Base-by-base conservation (phyloP, 2,797 vertebrate genomes). In the Vespertilio murinus region DNA sequence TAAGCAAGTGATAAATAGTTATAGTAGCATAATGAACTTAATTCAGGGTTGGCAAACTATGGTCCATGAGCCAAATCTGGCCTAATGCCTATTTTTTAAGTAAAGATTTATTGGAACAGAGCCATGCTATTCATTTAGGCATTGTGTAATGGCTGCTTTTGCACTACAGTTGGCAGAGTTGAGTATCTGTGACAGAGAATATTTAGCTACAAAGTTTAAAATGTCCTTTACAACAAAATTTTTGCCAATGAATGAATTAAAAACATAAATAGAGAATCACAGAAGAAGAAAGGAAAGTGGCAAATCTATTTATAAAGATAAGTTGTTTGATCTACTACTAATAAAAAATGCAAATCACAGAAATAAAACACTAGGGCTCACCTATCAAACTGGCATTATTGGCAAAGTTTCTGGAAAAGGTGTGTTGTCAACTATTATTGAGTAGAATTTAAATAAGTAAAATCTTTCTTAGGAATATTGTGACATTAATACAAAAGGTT, bases 301-400 rank as follows among this genome's bases (percentile, higher is more conserved):
- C 6, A 10, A 81, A 80, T 56, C 25, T 85, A 84, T 30, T 77
- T 42, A 65, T 64, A 69, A 85, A 38, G 93, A 52, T 45, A 84
- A 45, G 40, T 33, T 67, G 0, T 80, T 88, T 35, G 0, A 74
- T 69, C 4, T 69, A 84, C 13, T 77, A 84, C 2, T 82, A 40
- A 70, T 82, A 20, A 83, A 70, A 93, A 93, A 42, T 67, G 8
- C 10, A 94, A 90, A 74, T 86, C 40, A 61, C 35, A 91, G 70
- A 77, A 82, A 64, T 54, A 42, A 47, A 52, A 82, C 14, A 74
- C 11, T 28, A 69, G 0, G 2, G 2, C 56, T 93, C 59, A 87
- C 11, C 42, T 90, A 33, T 59, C 33, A 73, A 74, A 81, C 33
- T 78, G 30, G 8, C 25, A 91, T 10, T 59, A 73, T 49, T 75